phyloP scores from a whole-genome alignment of 2,797 vertebrate species.

The Argya squamiceps region DNA sequence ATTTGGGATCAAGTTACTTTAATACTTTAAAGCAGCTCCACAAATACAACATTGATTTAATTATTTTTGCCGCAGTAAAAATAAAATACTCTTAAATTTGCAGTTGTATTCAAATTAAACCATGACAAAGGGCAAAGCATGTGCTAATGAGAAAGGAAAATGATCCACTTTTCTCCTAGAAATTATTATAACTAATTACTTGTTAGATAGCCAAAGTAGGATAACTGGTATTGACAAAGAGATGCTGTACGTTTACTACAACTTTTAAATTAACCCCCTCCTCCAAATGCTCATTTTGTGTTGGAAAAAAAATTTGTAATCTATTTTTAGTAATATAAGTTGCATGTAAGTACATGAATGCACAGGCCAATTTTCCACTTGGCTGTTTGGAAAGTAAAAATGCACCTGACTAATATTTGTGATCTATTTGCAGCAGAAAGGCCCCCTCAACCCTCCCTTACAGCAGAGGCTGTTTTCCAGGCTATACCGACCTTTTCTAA shows the following conservation, averaged over 20 bases:
- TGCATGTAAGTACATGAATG: not conserved
- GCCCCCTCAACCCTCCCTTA: accelerated
- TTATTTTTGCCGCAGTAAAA: conserved; percentile 56
- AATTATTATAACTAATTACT: conserved; percentile 21
- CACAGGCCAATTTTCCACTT: not conserved
- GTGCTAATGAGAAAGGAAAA: not conserved
- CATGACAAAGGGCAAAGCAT: not conserved
- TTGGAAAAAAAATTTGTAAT: not conserved
- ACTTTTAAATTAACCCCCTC: not conserved
- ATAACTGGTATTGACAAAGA: not conserved
- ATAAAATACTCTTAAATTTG: conserved; percentile 44
- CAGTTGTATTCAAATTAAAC: conserved; percentile 21
- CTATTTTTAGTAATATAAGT: not conserved
- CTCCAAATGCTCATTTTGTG: not conserved
- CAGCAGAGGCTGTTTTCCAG: not conserved
- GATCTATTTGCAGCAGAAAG: not conserved
- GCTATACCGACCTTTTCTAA: not conserved
- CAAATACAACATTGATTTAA: conserved; percentile 69
- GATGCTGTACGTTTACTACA: not conserved
- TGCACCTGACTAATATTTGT: not conserved
- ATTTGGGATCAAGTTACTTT: conserved; percentile 73
- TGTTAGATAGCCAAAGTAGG: not conserved
- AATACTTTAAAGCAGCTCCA: conserved; percentile 64
- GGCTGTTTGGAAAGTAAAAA: not conserved
- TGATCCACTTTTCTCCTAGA: not conserved